A percentile compares a stretch with the other conserved stretches of the same genome.
Evolutionary conservation across 92 coral and sea anemone genomes (phyloP).

Genomic region (Porites cylindrica): DNA sequence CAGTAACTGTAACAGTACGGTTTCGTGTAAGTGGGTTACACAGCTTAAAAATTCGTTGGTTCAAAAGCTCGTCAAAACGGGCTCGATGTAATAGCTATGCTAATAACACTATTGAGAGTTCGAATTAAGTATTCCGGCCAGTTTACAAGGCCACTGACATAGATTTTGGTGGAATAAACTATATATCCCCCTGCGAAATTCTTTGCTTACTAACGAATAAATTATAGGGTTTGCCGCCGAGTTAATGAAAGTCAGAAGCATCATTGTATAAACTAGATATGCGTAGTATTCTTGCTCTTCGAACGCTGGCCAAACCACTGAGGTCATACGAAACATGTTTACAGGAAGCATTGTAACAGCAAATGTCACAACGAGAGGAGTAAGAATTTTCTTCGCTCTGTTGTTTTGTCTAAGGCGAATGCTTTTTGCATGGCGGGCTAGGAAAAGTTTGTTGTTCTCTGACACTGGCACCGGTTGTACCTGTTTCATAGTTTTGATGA

Average conservation of each 20-base stretch:
- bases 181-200: not conserved
- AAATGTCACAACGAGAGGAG: conserved; percentile 35
- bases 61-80: no score
- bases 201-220: conserved; percentile 6
- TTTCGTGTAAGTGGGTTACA: no score
- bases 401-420: conserved; percentile 29
- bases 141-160: not conserved
- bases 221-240: conserved; percentile 31
- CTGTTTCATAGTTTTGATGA: not conserved
- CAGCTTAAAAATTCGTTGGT: no score
- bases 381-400: conserved; percentile 24
- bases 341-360: conserved; percentile 34
- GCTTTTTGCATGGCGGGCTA: no score
- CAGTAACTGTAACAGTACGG: no score
- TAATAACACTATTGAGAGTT: no score
- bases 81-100: no score
- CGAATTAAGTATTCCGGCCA: not conserved
- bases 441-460: no score
- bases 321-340: not conserved
- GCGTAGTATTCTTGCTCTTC: not conserved
- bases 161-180: not conserved
- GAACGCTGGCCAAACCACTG: conserved; percentile 2
- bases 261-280: not conserved
- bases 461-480: not conserved
- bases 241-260: not conserved